Evolutionary conservation across 2,888 invertebrate species (phyloP).

Genomic region (Zhuqinia jingwanae): DNA sequence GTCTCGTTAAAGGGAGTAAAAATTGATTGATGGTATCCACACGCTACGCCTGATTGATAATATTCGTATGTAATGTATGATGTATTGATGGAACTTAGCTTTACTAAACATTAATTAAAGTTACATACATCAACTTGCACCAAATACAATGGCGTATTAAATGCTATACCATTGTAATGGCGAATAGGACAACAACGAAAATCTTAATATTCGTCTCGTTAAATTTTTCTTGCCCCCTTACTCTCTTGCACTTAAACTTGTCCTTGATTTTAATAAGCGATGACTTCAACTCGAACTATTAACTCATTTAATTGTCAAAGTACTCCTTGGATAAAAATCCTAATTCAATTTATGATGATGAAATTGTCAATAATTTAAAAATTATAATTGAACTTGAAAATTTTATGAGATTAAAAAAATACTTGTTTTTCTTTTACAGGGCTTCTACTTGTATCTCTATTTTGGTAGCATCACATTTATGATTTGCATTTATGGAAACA

Average conservation of each 20-base stretch:
- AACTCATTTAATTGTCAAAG: not conserved
- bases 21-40: no score
- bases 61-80: not conserved
- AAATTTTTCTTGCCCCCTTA: not conserved
- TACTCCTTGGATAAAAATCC: not conserved
- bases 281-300: not conserved
- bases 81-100: not conserved
- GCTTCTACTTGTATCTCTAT: slow-evolving; percentile 93
- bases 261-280: slow-evolving; percentile 47
- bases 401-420: not conserved
- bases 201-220: not conserved
- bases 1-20: no score
- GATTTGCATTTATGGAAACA: slow-evolving; percentile 90
- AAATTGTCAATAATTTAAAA: not conserved
- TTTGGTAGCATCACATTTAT: slow-evolving; percentile 93
- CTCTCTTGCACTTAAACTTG: not conserved
- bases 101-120: not conserved
- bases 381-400: not conserved
- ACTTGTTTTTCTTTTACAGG: slow-evolving; percentile 82
- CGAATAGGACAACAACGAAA: not conserved
- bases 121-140: no score
- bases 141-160: not conserved
- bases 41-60: no score
- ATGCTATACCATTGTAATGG: not conserved
- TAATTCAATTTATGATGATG: not conserved